Percentiles rank a stretch among this genome's conserved stretches.
phyloP scores from a whole-genome alignment of 2,113 vertebrate genomes.

The Peucedramus taeniatus region DNA sequence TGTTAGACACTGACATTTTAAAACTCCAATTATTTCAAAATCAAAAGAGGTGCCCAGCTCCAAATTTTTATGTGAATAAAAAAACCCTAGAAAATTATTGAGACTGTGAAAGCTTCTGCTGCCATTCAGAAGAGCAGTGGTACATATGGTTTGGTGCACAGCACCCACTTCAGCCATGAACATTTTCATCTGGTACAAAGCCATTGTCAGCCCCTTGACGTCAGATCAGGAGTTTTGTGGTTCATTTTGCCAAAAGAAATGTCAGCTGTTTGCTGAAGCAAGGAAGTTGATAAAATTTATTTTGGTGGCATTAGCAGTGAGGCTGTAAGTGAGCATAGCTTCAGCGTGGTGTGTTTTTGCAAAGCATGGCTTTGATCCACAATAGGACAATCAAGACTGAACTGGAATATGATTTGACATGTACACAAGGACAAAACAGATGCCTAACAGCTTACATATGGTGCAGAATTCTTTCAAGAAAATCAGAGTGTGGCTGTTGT shows the following conservation, averaged over 20 bases:
- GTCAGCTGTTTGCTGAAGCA: slow-evolving; percentile 42
- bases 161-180: background rate
- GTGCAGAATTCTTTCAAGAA: slow-evolving; percentile 35
- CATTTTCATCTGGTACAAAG: slow-evolving; percentile 24
- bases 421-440: slow-evolving; percentile 58
- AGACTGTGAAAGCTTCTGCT: background rate
- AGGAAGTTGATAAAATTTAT: slow-evolving; percentile 25
- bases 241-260: slow-evolving; percentile 40
- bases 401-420: slow-evolving; percentile 54
- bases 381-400: slow-evolving; percentile 62
- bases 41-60: background rate
- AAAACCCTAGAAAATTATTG: background rate
- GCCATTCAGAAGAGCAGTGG: background rate
- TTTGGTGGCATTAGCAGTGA: slow-evolving; percentile 31
- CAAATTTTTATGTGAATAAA: background rate
- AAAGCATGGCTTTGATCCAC: slow-evolving; percentile 41
- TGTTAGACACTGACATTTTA: background rate
- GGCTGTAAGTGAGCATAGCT: slow-evolving; percentile 53
- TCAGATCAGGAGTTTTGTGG: slow-evolving; percentile 27
- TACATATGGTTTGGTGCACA: background rate
- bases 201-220: background rate
- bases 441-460: slow-evolving; percentile 59
- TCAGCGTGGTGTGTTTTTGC: background rate
- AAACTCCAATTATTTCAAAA: background rate
- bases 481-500: slow-evolving; percentile 17